These are phyloP conservation scores for Rattus norvegicus DNA, from an alignment of 2,113 vertebrate species.

Conservation along the genomic window GRCr8 NC_086021.1:110088501-110089000, in stretches of 20 bases:
- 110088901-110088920: neutral
- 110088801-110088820: neutral
- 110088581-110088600: neutral
- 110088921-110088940: neutral
- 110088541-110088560: neutral
- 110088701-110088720: too few relatives aligned
- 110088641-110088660: neutral
- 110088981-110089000: too few relatives aligned
- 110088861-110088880: constrained; percentile 58
- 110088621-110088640: neutral
- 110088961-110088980: too few relatives aligned
- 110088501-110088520: neutral
- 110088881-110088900: constrained; percentile 26
- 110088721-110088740: too few relatives aligned
- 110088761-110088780: neutral
- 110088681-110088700: too few relatives aligned
- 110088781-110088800: neutral
- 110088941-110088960: too few relatives aligned
- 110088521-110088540: neutral
- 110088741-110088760: neutral
- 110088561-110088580: neutral
- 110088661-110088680: too few relatives aligned
- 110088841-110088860: neutral
- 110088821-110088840: neutral
- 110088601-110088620: neutral